phyloP scores from a whole-genome alignment of 1,140 invertebrate genomes.

The Ceratina australensis region DNA sequence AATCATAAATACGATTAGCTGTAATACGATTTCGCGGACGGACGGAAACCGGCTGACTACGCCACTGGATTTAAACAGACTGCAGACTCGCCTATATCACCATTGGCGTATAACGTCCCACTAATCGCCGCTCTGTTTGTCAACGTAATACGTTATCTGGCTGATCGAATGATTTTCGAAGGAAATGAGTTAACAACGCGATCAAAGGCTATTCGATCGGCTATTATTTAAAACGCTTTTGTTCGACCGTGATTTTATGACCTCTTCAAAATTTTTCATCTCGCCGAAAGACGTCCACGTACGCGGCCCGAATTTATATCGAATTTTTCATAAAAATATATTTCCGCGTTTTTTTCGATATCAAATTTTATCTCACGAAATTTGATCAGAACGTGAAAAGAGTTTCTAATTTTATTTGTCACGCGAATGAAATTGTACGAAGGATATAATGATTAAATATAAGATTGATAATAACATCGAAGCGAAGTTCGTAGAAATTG shows the following conservation, averaged over 20 bases:
- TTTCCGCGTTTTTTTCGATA: not conserved
- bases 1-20: conserved; percentile 65
- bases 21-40: too few species aligned
- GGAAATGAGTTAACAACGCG: conserved; percentile 44
- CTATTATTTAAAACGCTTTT: conserved; percentile 14
- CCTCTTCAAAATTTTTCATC: not conserved
- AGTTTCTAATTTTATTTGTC: too few species aligned
- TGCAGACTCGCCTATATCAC: conserved; percentile 62
- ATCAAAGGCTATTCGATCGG: conserved; percentile 4
- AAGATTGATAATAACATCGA: too few species aligned
- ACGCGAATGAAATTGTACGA: too few species aligned
- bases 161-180: conserved; percentile 56
- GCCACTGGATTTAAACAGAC: conserved; percentile 70
- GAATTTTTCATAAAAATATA: not conserved
- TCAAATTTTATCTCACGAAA: not conserved
- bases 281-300: not conserved
- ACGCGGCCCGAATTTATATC: not conserved
- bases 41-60: conserved; percentile 28
- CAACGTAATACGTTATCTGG: conserved; percentile 60
- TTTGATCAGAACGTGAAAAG: too few species aligned
- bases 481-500: not conserved
- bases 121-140: conserved; percentile 63
- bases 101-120: conserved; percentile 65
- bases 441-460: too few species aligned
- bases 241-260: not conserved